Conservation (phyloP, 2,888 invertebrate species). For the Clivina fossor region DNA sequence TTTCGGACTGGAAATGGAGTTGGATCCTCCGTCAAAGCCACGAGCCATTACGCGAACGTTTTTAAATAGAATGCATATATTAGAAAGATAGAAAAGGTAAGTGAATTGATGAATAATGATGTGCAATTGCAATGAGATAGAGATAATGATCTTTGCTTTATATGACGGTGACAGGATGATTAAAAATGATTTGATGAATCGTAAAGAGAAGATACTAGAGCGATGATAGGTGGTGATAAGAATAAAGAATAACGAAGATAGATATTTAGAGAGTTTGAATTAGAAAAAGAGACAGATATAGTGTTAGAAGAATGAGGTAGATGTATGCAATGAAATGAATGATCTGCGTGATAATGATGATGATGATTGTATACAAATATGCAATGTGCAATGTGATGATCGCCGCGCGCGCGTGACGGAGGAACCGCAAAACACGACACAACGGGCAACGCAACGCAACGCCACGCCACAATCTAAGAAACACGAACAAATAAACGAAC, state of each 20-base stretch:
- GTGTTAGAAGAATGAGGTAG: not conserved
- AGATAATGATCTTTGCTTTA: too few relatives aligned
- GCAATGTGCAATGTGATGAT: not conserved
- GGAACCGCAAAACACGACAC: conserved; percentile 30
- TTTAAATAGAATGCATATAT: not conserved
- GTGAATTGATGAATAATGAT: too few relatives aligned
- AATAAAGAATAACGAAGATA: too few relatives aligned
- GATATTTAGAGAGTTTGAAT: too few relatives aligned
- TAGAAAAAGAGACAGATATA: too few relatives aligned
- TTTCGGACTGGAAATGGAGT: conserved; percentile 24
- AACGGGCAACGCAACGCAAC: conserved; percentile 32
- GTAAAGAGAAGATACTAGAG: too few relatives aligned
- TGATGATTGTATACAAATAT: too few relatives aligned
- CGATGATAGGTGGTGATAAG: too few relatives aligned
- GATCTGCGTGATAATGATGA: not conserved
- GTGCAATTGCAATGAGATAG: too few relatives aligned
- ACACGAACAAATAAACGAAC: conserved; percentile 32
- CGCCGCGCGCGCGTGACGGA: conserved; percentile 24
- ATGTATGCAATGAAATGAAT: conserved; percentile 4
- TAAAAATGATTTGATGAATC: too few relatives aligned
- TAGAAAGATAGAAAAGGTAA: too few relatives aligned
- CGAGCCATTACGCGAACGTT: not conserved
- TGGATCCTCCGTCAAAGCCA: conserved; percentile 26
- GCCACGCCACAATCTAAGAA: conserved; percentile 34
- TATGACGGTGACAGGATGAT: too few relatives aligned